These are phyloP conservation scores for Ploceus nigricollis DNA, from an alignment of 2,113 vertebrate genomes.

Conservation along the genomic window DNA sequence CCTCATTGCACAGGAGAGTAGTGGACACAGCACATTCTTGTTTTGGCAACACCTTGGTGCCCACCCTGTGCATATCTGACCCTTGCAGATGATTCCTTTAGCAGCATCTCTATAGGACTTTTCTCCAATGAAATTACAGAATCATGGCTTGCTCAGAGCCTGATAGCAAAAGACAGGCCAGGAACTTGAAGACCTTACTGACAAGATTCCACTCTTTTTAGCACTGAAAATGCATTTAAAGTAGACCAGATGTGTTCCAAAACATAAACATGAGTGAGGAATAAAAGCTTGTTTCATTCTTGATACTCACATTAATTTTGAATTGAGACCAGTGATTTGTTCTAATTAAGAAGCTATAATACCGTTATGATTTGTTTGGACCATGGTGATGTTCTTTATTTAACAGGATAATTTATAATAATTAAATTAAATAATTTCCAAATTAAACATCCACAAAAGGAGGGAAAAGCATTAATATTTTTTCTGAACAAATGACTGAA, in stretches of 20 bases:
- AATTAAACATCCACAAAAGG: not conserved
- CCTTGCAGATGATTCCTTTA: not conserved
- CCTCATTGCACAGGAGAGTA: not conserved
- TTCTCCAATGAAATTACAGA: not conserved
- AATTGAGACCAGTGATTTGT: constrained; percentile 18
- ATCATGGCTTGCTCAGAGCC: not conserved
- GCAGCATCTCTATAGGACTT: not conserved
- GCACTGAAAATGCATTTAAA: not conserved
- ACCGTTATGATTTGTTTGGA: not conserved
- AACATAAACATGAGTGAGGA: not conserved
- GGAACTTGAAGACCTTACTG: not conserved
- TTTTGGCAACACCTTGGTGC: not conserved
- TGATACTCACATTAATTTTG: not conserved
- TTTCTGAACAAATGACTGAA: not conserved
- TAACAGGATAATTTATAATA: constrained; percentile 23
- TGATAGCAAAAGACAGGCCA: not conserved
- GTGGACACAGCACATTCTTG: not conserved
- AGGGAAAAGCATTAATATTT: not conserved
- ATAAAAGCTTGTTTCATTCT: not conserved
- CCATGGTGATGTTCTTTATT: not conserved
- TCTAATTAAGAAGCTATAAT: constrained; percentile 10
- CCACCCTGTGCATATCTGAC: not conserved
- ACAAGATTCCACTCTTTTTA: not conserved
- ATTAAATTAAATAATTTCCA: constrained; percentile 21
- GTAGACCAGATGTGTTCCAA: not conserved